phyloP scores from a whole-genome alignment of 2,888 invertebrate genomes.

The Drosophila algonquin region DNA sequence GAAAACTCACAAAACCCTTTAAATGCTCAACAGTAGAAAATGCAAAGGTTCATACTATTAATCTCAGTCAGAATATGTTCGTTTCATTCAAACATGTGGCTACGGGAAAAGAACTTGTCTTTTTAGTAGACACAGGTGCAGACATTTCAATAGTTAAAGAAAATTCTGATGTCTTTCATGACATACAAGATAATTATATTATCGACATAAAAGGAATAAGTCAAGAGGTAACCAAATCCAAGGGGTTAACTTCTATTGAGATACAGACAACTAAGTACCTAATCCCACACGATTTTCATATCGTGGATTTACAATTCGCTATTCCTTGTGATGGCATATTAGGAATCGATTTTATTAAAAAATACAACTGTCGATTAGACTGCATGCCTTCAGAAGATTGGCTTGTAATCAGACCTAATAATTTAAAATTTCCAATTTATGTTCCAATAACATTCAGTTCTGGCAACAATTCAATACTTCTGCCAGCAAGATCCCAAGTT shows the following conservation, averaged over 20 bases:
- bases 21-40: not conserved
- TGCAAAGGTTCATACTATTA: not conserved
- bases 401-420: conserved; percentile 5
- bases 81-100: not conserved
- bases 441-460: too few species aligned
- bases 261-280: conserved; percentile 4
- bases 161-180: not conserved
- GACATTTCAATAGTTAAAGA: too few species aligned
- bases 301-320: not conserved
- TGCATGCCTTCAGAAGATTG: not conserved
- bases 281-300: conserved; percentile 2
- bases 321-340: too few species aligned
- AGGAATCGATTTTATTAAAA: not conserved
- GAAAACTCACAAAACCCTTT: conserved; percentile 1
- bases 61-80: conserved; percentile 18
- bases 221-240: conserved; percentile 1
- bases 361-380: not conserved
- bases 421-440: conserved; percentile 11
- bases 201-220: conserved; percentile 5
- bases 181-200: conserved; percentile 4
- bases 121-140: too few species aligned
- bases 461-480: not conserved
- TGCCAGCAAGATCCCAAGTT: conserved; percentile 8
- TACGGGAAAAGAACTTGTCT: conserved; percentile 6
- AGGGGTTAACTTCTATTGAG: not conserved